Conservation (phyloP, 2,888 invertebrate genomes). For the Dasypogon diadema region DNA sequence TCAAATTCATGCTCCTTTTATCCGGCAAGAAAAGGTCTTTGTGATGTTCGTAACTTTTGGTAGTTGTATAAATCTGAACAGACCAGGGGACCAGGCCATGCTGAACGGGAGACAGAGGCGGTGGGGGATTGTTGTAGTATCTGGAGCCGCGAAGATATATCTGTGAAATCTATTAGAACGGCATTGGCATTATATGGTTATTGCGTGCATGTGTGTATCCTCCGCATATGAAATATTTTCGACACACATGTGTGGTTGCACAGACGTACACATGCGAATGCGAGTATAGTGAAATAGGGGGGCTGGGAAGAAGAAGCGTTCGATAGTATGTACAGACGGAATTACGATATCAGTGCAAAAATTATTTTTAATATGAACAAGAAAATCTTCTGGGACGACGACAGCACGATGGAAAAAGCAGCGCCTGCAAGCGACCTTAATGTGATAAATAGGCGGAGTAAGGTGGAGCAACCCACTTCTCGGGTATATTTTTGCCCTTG, state of each 20-base stretch:
- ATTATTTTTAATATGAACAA: constrained; percentile 3
- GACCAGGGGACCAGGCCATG: no score
- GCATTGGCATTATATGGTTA: no score
- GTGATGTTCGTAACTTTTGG: not conserved
- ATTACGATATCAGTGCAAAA: not conserved
- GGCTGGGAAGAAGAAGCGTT: not conserved
- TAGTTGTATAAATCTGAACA: not conserved
- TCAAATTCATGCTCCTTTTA: not conserved
- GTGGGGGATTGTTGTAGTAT: no score
- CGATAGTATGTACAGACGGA: not conserved
- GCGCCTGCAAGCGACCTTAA: not conserved
- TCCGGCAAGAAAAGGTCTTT: not conserved
- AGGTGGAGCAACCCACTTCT: not conserved
- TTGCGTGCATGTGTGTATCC: no score
- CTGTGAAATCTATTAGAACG: no score
- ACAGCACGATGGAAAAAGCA: no score
- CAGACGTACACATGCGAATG: no score
- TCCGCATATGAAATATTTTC: no score
- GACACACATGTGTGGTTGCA: no score
- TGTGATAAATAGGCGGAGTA: not conserved
- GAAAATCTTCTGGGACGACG: not conserved
- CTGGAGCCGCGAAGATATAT: no score
- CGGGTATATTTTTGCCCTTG: not conserved
- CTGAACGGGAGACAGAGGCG: no score
- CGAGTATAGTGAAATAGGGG: no score